These are phyloP conservation scores for Enteromius paludinosus DNA, from an alignment of 2,797 vertebrate genomes.

Conservation along the genomic window DNA sequence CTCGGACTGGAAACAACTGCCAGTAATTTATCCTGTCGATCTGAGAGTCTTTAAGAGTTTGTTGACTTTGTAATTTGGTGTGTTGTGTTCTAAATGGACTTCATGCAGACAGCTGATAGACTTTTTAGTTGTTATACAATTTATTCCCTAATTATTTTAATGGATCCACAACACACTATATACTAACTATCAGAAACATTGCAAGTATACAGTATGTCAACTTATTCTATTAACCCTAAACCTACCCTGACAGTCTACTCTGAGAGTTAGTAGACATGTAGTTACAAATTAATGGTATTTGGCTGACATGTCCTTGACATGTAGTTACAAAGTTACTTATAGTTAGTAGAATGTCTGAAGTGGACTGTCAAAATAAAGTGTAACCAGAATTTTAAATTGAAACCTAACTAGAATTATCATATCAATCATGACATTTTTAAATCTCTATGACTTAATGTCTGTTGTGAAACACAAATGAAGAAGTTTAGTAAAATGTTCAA, in stretches of 20 bases:
- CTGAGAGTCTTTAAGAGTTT: neutral
- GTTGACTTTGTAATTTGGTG: conserved; percentile 2
- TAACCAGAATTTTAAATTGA: neutral
- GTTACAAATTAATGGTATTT: no score
- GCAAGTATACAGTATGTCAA: no score
- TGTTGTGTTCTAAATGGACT: neutral
- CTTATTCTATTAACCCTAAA: no score
- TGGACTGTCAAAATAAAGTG: no score
- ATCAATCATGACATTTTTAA: neutral
- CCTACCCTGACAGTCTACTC: no score
- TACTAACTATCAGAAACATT: no score
- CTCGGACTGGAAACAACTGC: conserved; percentile 20
- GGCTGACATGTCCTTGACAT: no score
- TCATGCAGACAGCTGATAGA: conserved; percentile 9
- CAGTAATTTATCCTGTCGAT: conserved; percentile 29
- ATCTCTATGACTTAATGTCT: neutral
- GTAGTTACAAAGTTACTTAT: no score
- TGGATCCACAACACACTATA: no score
- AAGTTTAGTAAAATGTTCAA: conserved; percentile 1
- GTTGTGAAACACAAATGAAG: neutral
- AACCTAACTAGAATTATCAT: neutral
- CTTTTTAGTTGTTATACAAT: conserved; percentile 7
- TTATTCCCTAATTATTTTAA: no score
- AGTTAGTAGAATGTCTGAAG: no score
- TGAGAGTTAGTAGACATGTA: no score